phyloP scores from a whole-genome alignment of 2,888 invertebrate genomes.

The Hirudinaria manillensis region DNA sequence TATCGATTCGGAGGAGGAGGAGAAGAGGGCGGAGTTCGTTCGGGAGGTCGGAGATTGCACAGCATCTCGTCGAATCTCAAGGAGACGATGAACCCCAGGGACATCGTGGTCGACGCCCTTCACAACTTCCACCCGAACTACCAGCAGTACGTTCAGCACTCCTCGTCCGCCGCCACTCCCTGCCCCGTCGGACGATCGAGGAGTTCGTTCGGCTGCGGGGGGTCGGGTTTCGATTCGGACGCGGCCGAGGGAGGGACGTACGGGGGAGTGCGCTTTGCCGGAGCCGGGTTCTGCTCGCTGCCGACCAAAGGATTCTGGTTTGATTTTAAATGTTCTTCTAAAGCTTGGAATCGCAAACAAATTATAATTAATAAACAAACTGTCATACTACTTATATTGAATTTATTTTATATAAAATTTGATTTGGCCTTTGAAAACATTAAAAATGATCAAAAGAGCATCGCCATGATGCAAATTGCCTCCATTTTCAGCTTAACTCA shows the following conservation, averaged over 20 bases:
- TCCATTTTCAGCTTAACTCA: not conserved
- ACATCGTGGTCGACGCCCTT: conserved; percentile 85
- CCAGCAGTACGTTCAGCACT: conserved; percentile 58
- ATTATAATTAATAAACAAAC: too few species aligned
- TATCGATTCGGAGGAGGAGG: not conserved
- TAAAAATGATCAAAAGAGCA: too few species aligned
- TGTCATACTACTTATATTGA: too few species aligned
- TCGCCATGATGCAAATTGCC: too few species aligned
- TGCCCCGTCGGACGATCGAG: not conserved
- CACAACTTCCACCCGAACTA: conserved; percentile 99
- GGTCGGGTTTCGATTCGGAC: conserved; percentile 11
- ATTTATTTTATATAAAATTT: too few species aligned
- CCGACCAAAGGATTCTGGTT: too few species aligned
- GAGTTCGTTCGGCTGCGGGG: not conserved
- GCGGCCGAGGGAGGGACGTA: too few species aligned
- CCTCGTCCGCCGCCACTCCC: not conserved
- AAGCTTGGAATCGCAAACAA: too few species aligned
- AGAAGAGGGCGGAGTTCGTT: not conserved
- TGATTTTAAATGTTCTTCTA: too few species aligned
- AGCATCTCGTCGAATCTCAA: conserved; percentile 94
- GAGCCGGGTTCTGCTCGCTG: not conserved
- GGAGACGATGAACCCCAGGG: conserved; percentile 63
- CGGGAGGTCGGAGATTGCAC: conserved; percentile 78
- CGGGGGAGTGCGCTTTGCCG: not conserved
- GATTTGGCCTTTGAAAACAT: too few species aligned